Conservation (phyloP, 1,140 invertebrate genomes). For the Drosophila kikkawai region DNA sequence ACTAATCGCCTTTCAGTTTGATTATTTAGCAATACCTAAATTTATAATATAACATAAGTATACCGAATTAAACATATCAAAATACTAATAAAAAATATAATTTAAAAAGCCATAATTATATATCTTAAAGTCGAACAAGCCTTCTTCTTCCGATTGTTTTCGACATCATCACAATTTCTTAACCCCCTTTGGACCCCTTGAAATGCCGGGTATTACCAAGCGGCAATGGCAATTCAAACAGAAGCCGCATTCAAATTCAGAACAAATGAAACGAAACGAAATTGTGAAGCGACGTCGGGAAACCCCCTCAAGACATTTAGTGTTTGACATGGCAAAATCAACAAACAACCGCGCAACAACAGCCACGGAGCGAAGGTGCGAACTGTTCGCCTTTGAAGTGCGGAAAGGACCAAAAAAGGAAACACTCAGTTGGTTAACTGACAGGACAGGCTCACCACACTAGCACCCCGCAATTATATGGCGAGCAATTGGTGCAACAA, state of each 20-base stretch:
- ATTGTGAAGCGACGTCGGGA: conserved; percentile 40
- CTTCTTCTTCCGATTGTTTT: no score
- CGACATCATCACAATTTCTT: neutral
- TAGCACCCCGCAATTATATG: conserved; percentile 32
- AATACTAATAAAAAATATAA: no score
- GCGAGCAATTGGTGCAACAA: conserved; percentile 39
- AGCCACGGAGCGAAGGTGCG: conserved; percentile 34
- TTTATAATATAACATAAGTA: neutral
- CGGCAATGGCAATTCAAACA: conserved; percentile 42
- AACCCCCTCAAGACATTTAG: conserved; percentile 67
- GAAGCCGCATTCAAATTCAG: conserved; percentile 64
- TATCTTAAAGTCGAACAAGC: no score
- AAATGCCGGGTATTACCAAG: conserved; percentile 23
- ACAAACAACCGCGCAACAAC: conserved; percentile 24
- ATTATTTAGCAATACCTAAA: neutral
- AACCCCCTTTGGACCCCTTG: neutral
- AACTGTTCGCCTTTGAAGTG: conserved; percentile 46
- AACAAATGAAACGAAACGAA: conserved; percentile 73
- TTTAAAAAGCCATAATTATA: neutral
- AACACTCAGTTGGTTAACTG: conserved; percentile 38
- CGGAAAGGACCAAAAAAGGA: conserved; percentile 26
- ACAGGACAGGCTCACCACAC: conserved; percentile 17
- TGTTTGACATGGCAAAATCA: conserved; percentile 58
- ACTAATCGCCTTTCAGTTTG: neutral
- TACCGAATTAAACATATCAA: neutral